Evolutionary conservation across 1,140 invertebrate genomes (phyloP), one percentile per base, ranked within the genome.

Genomic region (Elysia chlorotica): DNA sequence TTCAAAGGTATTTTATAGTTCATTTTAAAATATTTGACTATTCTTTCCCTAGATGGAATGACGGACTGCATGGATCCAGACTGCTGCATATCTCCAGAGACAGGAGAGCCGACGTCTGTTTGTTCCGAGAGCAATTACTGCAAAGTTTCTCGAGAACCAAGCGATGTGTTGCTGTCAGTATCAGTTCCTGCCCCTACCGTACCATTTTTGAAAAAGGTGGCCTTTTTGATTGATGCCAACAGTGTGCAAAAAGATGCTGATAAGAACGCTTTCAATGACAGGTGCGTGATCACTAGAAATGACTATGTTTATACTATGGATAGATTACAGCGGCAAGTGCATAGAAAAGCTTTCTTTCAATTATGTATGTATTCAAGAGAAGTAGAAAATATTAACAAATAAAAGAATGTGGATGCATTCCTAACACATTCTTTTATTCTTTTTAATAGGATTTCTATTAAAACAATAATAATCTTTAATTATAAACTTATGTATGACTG

Each of bases 151-250:
- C 94, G 94, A 2, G 96, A 97, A 82, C 96, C 96, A 0, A 95
- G 96, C 70, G 96, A 87, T 28, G 96, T 98, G 68, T 90, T 99
- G 0, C 89, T 98, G 5, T 88, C 96, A 57, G 97, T 97, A 88
- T 96, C 98, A 83, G 95, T 96, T 0, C 96, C 96, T 0, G 94
- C 96, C 23, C 95, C 97, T 74, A 97, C 96, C 0, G 96, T 96
- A 0, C 97, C 96, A 0, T 99, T 99, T 90, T 99, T 97, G 86
- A 96, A 99, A 86, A 92, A 96, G 82, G 97, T 98, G 94, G 95
- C 96, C 84, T 99, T 99, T 88, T 90, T 99, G 53, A 97, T 99
- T 77, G 96, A 99, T 88, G 96, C 98, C 86, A 95, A 96, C 83
- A 97, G 96, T 88, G 91, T 99, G 23, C 97, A 99, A 88, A 96